Evolutionary conservation across 1,140 invertebrate species (phyloP).

Genomic region (Orchesella cincta): DNA sequence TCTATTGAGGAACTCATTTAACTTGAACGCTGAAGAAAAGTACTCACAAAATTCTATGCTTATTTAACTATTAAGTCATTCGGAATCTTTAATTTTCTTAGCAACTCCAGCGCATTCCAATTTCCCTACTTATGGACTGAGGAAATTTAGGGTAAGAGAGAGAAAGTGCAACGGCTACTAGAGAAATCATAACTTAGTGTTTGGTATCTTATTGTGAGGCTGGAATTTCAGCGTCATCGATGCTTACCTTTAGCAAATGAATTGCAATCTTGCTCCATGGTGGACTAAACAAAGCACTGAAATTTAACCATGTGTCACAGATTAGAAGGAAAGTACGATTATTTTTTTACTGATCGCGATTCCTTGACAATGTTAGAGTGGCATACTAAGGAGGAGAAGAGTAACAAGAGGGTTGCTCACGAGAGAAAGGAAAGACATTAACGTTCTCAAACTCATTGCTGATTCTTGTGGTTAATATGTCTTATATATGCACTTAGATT

Average conservation of each 20-base stretch:
- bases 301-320: no score
- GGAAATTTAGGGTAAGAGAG: slow-evolving; percentile 12
- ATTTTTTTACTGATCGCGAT: slow-evolving; percentile 1
- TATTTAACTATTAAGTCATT: neutral
- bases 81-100: slow-evolving; percentile 30
- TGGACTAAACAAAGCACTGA: no score
- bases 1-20: neutral
- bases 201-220: slow-evolving; percentile 25
- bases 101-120: slow-evolving; percentile 21
- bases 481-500: neutral
- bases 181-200: neutral
- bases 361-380: slow-evolving; percentile 27
- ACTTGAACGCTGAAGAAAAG: neutral
- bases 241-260: no score
- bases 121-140: slow-evolving; percentile 16
- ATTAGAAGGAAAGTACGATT: neutral
- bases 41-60: neutral
- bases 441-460: neutral
- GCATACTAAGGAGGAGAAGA: neutral
- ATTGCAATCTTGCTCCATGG: no score
- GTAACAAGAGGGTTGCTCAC: neutral
- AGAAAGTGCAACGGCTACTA: neutral
- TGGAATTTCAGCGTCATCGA: neutral
- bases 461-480: no score
- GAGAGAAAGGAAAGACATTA: neutral